Evolutionary conservation across 2,113 vertebrate genomes (phyloP).

Genomic region (Leucopternis melanops): DNA sequence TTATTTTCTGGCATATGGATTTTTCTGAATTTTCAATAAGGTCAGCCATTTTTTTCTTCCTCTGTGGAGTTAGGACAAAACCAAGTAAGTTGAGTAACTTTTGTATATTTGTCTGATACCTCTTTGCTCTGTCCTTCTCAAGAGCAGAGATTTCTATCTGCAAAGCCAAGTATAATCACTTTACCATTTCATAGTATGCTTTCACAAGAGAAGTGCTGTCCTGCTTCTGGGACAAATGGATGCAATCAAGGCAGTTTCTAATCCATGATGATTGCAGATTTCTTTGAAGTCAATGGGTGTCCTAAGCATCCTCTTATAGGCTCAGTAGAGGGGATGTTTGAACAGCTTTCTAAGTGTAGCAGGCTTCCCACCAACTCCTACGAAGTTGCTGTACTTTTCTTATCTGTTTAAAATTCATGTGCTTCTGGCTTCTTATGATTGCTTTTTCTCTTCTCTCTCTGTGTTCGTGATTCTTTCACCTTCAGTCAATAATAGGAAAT

Average conservation of each 20-base stretch:
- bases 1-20: background rate
- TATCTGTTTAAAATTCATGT: constrained; percentile 1
- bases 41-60: background rate
- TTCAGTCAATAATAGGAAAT: background rate
- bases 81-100: background rate
- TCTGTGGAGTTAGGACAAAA: background rate
- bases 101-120: background rate
- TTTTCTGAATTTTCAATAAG: background rate
- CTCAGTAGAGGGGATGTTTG: background rate
- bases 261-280: background rate
- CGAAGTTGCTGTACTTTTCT: background rate
- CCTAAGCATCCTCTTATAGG: background rate
- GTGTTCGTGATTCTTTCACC: background rate
- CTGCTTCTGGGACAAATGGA: background rate
- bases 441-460: background rate
- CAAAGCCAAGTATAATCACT: background rate
- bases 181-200: background rate
- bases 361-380: background rate
- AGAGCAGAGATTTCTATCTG: background rate
- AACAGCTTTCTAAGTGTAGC: background rate
- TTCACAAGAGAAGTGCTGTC: background rate
- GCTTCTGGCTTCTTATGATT: background rate
- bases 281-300: constrained; percentile 25
- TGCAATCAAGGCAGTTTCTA: background rate
- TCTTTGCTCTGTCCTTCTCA: background rate